Evolutionary conservation across 2,113 vertebrate species (phyloP).

Genomic region (Clupea harengus): DNA sequence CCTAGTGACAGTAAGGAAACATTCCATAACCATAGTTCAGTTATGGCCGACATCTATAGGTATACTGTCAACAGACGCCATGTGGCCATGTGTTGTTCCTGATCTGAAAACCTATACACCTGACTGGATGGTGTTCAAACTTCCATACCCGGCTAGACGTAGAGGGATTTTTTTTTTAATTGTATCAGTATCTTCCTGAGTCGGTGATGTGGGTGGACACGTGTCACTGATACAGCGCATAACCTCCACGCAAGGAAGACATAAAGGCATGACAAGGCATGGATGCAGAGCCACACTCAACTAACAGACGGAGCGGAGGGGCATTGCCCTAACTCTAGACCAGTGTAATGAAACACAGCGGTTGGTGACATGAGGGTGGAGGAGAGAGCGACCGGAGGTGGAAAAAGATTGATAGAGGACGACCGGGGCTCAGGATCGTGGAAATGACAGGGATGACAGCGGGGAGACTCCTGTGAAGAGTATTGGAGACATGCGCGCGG

Average conservation of each 20-base stretch:
- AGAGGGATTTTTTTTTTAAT: not conserved
- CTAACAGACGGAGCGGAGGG: constrained; percentile 5
- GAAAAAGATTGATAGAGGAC: constrained; percentile 34
- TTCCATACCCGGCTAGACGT: not conserved
- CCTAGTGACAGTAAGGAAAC: no score
- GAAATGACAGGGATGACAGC: not conserved
- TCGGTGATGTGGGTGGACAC: not conserved
- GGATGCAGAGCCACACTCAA: constrained; percentile 25
- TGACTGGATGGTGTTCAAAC: not conserved
- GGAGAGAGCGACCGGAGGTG: not conserved
- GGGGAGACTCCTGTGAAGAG: constrained; percentile 27
- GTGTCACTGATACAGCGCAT: not conserved
- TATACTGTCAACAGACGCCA: not conserved
- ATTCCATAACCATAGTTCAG: no score
- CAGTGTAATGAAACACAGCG: constrained; percentile 29
- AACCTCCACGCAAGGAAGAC: not conserved
- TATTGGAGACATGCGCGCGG: not conserved
- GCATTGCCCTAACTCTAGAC: constrained; percentile 16
- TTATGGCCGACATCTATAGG: no score
- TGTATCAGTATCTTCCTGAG: not conserved
- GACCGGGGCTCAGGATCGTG: not conserved
- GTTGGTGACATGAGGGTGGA: not conserved
- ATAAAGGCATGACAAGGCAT: not conserved
- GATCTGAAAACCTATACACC: no score
- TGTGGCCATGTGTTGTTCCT: not conserved